Conservation (phyloP, 2,888 invertebrate genomes). For the Adineta ricciae region DNA sequence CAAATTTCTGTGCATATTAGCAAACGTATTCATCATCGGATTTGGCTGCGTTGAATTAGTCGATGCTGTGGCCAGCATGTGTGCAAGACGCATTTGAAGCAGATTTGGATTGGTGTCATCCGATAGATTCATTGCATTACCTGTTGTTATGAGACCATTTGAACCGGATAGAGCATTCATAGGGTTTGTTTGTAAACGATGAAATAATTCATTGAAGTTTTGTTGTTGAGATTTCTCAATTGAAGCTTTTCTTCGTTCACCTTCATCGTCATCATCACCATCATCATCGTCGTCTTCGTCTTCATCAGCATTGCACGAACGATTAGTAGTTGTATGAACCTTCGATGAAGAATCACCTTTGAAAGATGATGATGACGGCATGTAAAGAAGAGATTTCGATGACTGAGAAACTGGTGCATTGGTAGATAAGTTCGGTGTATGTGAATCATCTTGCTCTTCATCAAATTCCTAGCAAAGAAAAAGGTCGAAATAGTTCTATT, state of each 20-base stretch:
- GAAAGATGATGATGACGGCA: background rate
- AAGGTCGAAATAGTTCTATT: background rate
- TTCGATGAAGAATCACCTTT: conserved; percentile 54
- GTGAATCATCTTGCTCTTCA: background rate
- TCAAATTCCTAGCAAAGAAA: background rate
- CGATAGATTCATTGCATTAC: background rate
- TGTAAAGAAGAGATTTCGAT: background rate
- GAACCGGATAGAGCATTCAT: too few species aligned
- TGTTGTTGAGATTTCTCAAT: background rate
- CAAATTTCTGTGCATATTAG: background rate
- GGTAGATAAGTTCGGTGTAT: background rate
- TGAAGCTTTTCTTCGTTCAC: background rate
- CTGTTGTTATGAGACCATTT: background rate
- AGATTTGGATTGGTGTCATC: background rate
- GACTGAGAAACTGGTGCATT: background rate
- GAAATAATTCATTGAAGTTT: background rate
- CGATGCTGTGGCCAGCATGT: background rate
- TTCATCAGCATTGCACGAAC: conserved; percentile 51
- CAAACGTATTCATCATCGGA: background rate
- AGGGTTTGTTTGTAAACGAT: background rate
- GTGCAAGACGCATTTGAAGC: background rate
- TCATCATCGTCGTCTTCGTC: conserved; percentile 46
- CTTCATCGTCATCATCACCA: conserved; percentile 34
- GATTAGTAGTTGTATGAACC: conserved; percentile 66
- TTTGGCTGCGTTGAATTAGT: background rate